phyloP scores from a whole-genome alignment of 2,113 vertebrate species.

The Sylvilagus bachmani region DNA sequence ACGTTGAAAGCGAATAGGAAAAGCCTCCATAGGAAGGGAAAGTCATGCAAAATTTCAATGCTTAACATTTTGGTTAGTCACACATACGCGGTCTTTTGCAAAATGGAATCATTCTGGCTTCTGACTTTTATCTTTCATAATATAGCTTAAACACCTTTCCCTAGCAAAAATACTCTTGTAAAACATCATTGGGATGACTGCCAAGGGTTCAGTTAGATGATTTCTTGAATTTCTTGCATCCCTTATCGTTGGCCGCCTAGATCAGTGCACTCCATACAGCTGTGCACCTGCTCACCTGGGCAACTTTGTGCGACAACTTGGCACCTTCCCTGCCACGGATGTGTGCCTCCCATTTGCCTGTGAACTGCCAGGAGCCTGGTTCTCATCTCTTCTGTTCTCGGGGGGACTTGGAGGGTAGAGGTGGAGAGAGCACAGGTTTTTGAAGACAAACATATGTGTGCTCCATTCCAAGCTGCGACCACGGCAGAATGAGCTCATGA shows the following conservation, averaged over 20 bases:
- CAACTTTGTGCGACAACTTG: not conserved
- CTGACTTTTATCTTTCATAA: not conserved
- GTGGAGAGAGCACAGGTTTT: not conserved
- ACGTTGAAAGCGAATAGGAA: conserved; percentile 20
- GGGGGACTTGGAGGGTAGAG: not conserved
- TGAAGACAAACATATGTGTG: not conserved
- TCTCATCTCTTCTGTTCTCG: not conserved
- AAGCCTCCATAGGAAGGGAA: not conserved
- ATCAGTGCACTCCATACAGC: not conserved
- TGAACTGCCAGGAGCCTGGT: not conserved
- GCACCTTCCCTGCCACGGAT: not conserved
- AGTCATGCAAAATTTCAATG: not conserved
- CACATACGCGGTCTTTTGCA: not conserved
- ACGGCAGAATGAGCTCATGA: not conserved
- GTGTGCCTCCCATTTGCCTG: not conserved
- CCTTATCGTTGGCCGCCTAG: not conserved
- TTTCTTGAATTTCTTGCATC: not conserved
- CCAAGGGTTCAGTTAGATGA: not conserved
- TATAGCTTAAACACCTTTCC: not conserved
- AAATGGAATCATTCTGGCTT: not conserved
- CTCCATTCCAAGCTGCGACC: not conserved
- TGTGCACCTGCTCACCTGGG: not conserved
- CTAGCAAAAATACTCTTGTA: not conserved
- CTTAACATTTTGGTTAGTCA: not conserved
- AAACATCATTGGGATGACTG: not conserved